Conservation (phyloP, 1,140 invertebrate genomes). For the Anoplophora glabripennis region DNA sequence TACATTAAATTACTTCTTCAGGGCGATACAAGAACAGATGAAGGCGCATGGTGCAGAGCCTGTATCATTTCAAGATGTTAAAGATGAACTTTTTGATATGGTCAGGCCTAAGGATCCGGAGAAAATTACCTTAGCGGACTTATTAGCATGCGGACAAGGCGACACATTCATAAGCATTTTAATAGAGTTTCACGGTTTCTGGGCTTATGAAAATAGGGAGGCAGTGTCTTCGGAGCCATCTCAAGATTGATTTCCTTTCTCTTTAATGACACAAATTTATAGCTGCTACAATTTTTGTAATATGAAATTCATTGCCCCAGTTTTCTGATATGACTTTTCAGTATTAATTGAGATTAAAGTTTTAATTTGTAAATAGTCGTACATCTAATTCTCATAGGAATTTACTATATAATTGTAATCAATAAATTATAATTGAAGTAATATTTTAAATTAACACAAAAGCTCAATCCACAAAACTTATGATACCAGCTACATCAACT, state of each 20-base stretch:
- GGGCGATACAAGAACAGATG: slow-evolving; percentile 87
- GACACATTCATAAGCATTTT: slow-evolving; percentile 92
- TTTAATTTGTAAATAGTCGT: too few relatives aligned
- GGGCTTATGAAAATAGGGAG: slow-evolving; percentile 93
- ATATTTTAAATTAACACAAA: too few relatives aligned
- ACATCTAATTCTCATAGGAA: too few relatives aligned
- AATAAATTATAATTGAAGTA: too few relatives aligned
- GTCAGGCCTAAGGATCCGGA: slow-evolving; percentile 82
- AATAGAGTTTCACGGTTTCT: slow-evolving; percentile 95
- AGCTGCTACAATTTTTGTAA: too few relatives aligned
- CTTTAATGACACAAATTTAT: too few relatives aligned
- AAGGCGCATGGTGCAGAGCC: slow-evolving; percentile 77
- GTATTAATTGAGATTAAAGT: too few relatives aligned
- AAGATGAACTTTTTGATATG: slow-evolving; percentile 98
- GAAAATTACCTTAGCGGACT: slow-evolving; percentile 85
- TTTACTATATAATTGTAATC: too few relatives aligned
- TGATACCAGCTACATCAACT: too few relatives aligned
- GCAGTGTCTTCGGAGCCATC: slow-evolving; percentile 60
- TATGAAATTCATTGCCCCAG: too few relatives aligned
- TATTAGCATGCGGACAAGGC: slow-evolving; percentile 78
- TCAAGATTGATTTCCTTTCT: slow-evolving; percentile 30
- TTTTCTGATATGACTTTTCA: too few relatives aligned
- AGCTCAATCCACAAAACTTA: too few relatives aligned
- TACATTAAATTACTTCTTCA: slow-evolving; percentile 89
- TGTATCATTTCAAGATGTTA: slow-evolving; percentile 90